These are phyloP conservation scores for Halictus rubicundus DNA, from an alignment of 1,140 invertebrate species.

Conservation along the genomic window DNA sequence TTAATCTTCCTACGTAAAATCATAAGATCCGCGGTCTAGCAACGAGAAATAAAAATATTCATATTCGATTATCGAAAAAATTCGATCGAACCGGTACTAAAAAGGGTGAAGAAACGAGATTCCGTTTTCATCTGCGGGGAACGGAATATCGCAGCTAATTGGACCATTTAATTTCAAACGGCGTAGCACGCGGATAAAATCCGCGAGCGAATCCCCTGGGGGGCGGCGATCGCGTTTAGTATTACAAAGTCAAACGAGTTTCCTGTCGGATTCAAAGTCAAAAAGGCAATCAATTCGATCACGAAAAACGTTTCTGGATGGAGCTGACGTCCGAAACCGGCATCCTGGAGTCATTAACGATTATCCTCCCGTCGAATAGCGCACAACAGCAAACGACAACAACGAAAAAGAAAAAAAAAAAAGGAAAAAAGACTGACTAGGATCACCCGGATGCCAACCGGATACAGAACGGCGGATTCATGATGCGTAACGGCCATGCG, in stretches of 20 bases:
- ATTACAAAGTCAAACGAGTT: no score
- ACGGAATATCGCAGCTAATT: no score
- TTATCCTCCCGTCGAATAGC: conserved; percentile 8
- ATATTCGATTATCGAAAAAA: background rate
- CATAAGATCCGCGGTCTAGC: no score
- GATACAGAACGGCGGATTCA: conserved; percentile 52
- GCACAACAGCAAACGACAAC: no score
- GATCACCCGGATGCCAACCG: conserved; percentile 49
- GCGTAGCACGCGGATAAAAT: no score
- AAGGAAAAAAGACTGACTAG: conserved; percentile 35
- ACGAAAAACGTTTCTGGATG: background rate
- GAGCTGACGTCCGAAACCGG: background rate
- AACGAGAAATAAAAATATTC: no score
- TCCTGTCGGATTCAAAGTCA: background rate
- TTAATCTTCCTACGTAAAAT: no score
- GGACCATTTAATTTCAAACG: no score
- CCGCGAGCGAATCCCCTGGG: no score
- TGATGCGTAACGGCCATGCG: conserved; percentile 54
- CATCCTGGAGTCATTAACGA: conserved; percentile 25
- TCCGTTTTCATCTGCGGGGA: no score
- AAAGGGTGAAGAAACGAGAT: background rate
- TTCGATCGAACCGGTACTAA: background rate
- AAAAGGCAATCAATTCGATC: background rate
- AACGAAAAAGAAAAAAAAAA: no score
- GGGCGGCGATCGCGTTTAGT: no score